Base-by-base conservation (phyloP, 2,888 invertebrate genomes). In the Erebia aethiops region DNA sequence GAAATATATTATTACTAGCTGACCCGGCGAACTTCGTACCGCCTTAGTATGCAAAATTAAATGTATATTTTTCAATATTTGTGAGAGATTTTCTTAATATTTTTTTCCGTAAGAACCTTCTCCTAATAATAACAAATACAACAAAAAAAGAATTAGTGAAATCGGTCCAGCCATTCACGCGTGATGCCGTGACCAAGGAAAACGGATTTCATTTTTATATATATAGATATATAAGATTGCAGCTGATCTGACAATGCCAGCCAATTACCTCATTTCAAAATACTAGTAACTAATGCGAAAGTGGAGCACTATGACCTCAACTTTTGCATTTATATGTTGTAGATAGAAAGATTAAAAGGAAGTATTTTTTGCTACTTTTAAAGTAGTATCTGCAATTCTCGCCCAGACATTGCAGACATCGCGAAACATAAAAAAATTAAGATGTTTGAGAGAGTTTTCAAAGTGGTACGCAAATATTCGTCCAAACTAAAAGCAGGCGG, bases 391-490 rank as follows among this genome's bases (percentile, higher is more conserved):
- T 16, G n/a, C 7, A 58, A 57, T 21, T 56, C 21, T 56, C 57
- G 66, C 46, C 13, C 21, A 46, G 46, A 21, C 46, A 43, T 13
- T 16, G 18, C 21, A 46, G 46, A 21, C 46, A 43, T 13, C 13
- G 18, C 41, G 21, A 58, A 35, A 56, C 14, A 61, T 67, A 46
- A 67, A 65, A 41, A 62, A 49, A 49, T 49, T n/a, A 70, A 56
- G n/a, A 54, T 70, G 26, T 67, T 70, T 46, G 11, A 56, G 56
- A 71, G 52, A 51, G 71, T 16, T 71, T 63, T 69, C 8, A 51
- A 58, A 71, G 49, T 63, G 51, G 67, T 67, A 67, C 51, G 64
- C 71, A 74, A 71, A 69, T 57, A 71, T 63, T 71, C 51, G 61
- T 60, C 54, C 16, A 67, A 46, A 60, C 21, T 69, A 54, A 54